Conservation (phyloP, 2,797 vertebrate genomes). For the Psittacula derbiana region DNA sequence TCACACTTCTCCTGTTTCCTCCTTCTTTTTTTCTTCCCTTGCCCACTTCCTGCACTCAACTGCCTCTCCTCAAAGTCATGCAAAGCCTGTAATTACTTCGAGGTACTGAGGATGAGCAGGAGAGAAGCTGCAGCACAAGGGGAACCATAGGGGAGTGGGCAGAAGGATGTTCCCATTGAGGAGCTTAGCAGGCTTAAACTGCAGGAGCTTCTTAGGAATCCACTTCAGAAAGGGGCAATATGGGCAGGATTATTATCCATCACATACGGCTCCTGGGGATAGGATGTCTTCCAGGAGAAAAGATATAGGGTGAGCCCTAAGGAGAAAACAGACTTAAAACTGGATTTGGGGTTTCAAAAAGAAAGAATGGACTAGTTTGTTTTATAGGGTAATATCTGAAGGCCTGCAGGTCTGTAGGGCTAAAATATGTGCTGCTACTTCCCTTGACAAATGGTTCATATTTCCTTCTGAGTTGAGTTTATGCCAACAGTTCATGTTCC, state of each 20-base stretch:
- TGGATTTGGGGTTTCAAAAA: neutral
- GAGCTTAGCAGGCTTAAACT: neutral
- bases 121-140: neutral
- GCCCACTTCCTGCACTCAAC: neutral
- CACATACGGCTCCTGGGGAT: neutral
- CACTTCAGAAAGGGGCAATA: neutral
- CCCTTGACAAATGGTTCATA: conserved; percentile 31
- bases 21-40: neutral
- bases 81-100: neutral
- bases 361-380: neutral
- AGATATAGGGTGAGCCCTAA: neutral
- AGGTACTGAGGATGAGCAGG: neutral
- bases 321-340: neutral
- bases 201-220: neutral
- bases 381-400: conserved; percentile 28
- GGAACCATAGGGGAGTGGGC: neutral
- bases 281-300: neutral
- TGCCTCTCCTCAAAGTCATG: neutral
- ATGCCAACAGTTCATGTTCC: neutral
- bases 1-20: neutral
- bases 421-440: neutral
- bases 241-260: neutral
- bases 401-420: neutral
- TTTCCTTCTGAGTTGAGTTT: neutral
- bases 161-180: rapidly evolving